phyloP scores from a whole-genome alignment of 53 echinoderm and acorn worm species.

The Astropecten irregularis region DNA sequence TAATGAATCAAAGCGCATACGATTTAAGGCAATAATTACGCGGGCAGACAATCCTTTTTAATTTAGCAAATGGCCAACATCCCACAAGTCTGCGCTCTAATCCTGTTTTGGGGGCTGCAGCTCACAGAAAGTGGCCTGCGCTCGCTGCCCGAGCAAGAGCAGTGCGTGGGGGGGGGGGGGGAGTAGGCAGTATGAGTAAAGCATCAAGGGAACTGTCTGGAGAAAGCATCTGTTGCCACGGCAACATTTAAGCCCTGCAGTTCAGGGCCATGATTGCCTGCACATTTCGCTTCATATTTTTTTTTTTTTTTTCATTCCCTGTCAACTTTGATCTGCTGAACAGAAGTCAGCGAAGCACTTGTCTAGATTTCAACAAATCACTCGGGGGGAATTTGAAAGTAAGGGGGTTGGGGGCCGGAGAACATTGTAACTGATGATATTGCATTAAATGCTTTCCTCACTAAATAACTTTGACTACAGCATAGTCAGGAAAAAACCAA shows the following conservation, averaged over 20 bases:
- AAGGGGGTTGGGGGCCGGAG: no score
- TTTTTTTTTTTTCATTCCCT: background rate
- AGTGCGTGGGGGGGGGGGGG: no score
- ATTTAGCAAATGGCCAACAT: constrained; percentile 47
- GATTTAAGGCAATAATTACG: constrained; percentile 46
- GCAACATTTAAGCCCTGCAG: constrained; percentile 28
- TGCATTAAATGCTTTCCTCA: no score
- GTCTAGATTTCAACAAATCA: no score
- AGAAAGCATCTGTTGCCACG: constrained; percentile 65
- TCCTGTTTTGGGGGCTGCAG: background rate
- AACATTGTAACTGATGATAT: no score
- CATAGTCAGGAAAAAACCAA: no score
- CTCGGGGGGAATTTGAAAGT: no score
- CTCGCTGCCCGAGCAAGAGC: no score
- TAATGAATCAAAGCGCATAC: constrained; percentile 36
- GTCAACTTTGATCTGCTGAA: background rate
- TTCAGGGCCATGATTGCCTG: background rate
- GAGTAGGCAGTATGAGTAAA: background rate
- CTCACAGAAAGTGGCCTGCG: constrained; percentile 4
- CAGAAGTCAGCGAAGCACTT: background rate
- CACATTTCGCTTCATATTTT: no score
- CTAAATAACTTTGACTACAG: no score
- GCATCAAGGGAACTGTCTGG: constrained; percentile 1
- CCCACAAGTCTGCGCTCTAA: background rate
- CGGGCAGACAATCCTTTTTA: constrained; percentile 1